Base-by-base conservation (phyloP, 2,797 vertebrate genomes). In the Champsocephalus esox region DNA sequence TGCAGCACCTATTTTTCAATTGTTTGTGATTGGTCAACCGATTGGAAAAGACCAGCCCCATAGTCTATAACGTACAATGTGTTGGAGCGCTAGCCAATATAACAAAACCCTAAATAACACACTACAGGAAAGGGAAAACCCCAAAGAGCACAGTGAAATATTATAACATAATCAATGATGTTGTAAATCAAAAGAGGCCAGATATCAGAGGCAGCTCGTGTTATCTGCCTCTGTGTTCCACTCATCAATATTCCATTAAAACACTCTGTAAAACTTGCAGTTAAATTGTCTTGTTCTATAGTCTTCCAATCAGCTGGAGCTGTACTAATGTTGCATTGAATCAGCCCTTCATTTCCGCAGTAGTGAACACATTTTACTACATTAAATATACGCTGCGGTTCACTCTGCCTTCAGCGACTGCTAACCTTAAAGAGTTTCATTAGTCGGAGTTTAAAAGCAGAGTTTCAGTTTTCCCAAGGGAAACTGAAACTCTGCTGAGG, bases 351-450 rank as follows among this genome's bases (percentile, higher is more conserved):
- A 66, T 46, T 80, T 66, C 43, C 57, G 41, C 19, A 44, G 45
- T 11, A 12, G 13, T 45, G 14, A 14, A 5, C 45, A 68, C 28
- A 51, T 78, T 65, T 58, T 49, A 7, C 57, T 46, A 1, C 28
- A 60, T 72, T 73, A 84, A 78, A 77, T 75, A 73, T 64, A 70
- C 19, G 17, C 11, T 1, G 9, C 3, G 28, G 67, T 21, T 77
- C 62, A 75, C 66, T 51, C 58, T 69, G 73, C 73, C 62, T 51
- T 68, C 66, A 76, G 61, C 44, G 34, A 68, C 66, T 12, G 48
- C 49, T 77, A 49, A 73, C 70, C 62, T 73, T 67, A 59, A 70
- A 75, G 55, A 77, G 13, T 69, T 86, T 58, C 62, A 81, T 79
- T 68, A 79, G 79, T 74, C 45, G 41, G 61, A 41, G 32, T 72